Percentiles rank a stretch among this genome's conserved stretches.
These are phyloP conservation scores for Epinephelus malabaricus DNA, from an alignment of 2,797 vertebrate species.

Conservation along the genomic window DNA sequence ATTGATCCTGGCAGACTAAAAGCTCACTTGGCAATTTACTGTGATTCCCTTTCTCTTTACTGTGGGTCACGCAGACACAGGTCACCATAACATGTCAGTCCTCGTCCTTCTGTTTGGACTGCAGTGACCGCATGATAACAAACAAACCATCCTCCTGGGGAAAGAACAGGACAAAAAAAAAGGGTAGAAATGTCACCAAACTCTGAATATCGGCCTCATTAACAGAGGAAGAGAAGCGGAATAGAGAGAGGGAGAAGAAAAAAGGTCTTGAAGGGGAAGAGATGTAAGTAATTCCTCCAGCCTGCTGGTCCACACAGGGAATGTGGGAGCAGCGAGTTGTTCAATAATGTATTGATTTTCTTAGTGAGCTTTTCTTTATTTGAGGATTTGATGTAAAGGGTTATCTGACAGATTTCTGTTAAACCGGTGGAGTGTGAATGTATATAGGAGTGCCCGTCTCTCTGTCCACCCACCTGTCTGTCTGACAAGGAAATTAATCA, in stretches of 20 bases:
- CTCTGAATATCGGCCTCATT: slow-evolving; percentile 34
- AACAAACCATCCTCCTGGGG: slow-evolving; percentile 30
- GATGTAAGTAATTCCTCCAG: slow-evolving; percentile 74
- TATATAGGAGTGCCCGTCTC: neutral
- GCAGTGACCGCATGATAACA: slow-evolving; percentile 35
- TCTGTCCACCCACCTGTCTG: neutral
- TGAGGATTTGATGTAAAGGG: slow-evolving; percentile 50
- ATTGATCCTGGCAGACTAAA: slow-evolving; percentile 55
- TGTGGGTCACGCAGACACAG: slow-evolving; percentile 67
- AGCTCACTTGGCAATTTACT: slow-evolving; percentile 35
- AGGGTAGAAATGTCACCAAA: slow-evolving; percentile 20
- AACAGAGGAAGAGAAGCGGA: slow-evolving; percentile 30
- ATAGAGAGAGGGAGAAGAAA: slow-evolving; percentile 21
- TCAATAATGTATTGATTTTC: slow-evolving; percentile 79
- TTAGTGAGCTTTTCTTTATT: slow-evolving; percentile 53
- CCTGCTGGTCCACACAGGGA: slow-evolving; percentile 48
- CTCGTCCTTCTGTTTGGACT: slow-evolving; percentile 58
- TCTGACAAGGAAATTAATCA: neutral
- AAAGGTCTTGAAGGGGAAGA: slow-evolving; percentile 50
- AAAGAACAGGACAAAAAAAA: neutral
- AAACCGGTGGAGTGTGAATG: neutral
- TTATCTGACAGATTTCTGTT: slow-evolving; percentile 43
- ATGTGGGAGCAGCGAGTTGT: slow-evolving; percentile 44
- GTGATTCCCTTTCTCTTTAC: slow-evolving; percentile 12
- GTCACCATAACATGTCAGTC: slow-evolving; percentile 63